phyloP scores from a whole-genome alignment of 2,113 vertebrate species.

The Neodon shergylaensis region DNA sequence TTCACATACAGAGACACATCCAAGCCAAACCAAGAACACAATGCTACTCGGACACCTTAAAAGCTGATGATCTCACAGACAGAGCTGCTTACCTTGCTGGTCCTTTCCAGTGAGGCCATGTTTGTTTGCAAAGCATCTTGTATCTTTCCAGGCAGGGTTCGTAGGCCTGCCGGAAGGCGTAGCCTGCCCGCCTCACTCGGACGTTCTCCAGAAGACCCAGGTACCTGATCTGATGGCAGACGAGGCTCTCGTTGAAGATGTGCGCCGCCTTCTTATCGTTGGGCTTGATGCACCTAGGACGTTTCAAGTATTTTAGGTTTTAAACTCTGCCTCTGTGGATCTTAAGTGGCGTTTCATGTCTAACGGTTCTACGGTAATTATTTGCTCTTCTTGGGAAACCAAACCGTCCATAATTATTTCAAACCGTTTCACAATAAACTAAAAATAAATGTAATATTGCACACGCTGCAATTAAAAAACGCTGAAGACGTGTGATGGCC shows the following conservation, averaged over 20 bases:
- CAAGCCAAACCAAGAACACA: not conserved
- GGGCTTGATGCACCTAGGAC: constrained; percentile 95
- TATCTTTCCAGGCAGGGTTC: constrained; percentile 97
- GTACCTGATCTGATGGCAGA: constrained; percentile 95
- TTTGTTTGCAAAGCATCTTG: constrained; percentile 98
- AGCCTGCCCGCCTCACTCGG: constrained; percentile 95
- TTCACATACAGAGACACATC: not conserved
- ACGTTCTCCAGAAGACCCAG: constrained; percentile 98
- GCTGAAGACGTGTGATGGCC: not conserved
- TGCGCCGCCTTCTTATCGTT: constrained; percentile 97
- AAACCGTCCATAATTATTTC: constrained; percentile 2
- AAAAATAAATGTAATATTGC: not conserved
- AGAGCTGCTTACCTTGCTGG: constrained; percentile 90
- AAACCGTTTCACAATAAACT: not conserved
- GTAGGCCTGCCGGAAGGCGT: constrained; percentile 96
- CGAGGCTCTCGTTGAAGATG: constrained; percentile 93
- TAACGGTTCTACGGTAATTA: not conserved
- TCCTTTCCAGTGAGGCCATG: constrained; percentile 97
- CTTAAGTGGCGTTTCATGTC: not conserved
- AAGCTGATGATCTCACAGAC: not conserved
- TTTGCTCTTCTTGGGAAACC: not conserved
- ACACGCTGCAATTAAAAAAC: not conserved
- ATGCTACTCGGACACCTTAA: not conserved
- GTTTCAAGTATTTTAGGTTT: not conserved
- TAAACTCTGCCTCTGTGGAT: not conserved